A percentile compares a stretch with the other conserved stretches of the same genome.
These are phyloP conservation scores for Petrocephalus sullivani DNA, from an alignment of 2,797 vertebrate genomes.

Conservation along the genomic window DNA sequence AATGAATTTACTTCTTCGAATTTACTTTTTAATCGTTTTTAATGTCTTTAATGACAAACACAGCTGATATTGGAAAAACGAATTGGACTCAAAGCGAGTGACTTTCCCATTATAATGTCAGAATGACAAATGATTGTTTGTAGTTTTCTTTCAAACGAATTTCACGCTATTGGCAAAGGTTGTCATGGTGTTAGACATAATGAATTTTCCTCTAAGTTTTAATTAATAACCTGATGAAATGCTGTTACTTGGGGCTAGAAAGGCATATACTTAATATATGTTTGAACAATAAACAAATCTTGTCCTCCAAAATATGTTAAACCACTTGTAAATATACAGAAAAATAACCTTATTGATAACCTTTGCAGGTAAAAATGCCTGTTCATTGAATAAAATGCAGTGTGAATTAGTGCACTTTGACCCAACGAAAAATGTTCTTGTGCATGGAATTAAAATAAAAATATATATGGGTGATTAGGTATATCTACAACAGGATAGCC, in stretches of 20 bases:
- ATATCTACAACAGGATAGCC: background rate
- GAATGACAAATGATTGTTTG: background rate
- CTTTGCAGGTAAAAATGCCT: background rate
- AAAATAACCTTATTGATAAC: background rate
- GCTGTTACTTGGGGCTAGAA: background rate
- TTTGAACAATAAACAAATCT: background rate
- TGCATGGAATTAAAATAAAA: too few relatives aligned
- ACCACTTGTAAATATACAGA: background rate
- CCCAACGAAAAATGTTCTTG: too few relatives aligned
- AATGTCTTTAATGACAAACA: background rate
- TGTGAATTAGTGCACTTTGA: background rate
- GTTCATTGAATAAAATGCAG: background rate
- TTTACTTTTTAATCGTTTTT: background rate
- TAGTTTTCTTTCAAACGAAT: background rate
- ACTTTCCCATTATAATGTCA: background rate
- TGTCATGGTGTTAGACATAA: background rate
- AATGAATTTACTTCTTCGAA: background rate
- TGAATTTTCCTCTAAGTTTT: background rate
- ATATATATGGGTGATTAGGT: background rate
- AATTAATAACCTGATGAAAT: background rate
- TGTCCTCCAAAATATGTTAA: background rate
- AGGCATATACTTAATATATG: background rate
- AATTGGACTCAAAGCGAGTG: background rate
- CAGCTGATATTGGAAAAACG: conserved; percentile 1
- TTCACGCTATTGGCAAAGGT: background rate